Percentiles rank a stretch among this genome's conserved stretches.
Evolutionary conservation across 2,113 vertebrate species (phyloP).

Genomic region (Leptocoma aspasia): DNA sequence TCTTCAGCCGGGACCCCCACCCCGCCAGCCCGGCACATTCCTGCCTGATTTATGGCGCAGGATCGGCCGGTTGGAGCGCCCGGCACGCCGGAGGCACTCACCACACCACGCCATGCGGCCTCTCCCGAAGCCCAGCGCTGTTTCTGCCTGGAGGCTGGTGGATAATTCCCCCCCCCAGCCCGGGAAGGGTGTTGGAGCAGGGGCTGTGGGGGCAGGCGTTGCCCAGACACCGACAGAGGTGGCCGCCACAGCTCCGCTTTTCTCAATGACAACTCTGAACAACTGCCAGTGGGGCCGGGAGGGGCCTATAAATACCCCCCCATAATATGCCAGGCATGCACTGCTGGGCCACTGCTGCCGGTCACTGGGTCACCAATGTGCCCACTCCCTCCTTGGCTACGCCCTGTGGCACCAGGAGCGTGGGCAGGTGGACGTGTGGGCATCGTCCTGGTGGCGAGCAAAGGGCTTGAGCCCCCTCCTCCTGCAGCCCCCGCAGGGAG

Average conservation of each 20-base stretch:
- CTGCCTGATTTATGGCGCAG: conserved; percentile 41
- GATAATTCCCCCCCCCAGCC: not conserved
- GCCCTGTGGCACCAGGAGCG: not conserved
- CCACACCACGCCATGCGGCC: accelerated
- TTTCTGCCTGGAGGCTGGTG: not conserved
- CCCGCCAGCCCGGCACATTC: conserved; percentile 1
- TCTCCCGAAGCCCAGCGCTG: not conserved
- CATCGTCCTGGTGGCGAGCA: accelerated
- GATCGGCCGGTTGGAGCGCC: not conserved
- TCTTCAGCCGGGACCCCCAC: not conserved
- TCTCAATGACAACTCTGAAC: not conserved
- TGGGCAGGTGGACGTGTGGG: not conserved
- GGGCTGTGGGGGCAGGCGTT: not conserved
- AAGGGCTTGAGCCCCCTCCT: not conserved
- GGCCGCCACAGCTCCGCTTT: not conserved
- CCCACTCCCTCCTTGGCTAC: accelerated
- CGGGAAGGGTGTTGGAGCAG: not conserved
- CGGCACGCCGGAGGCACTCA: not conserved
- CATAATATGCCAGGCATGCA: not conserved
- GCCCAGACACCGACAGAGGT: not conserved
- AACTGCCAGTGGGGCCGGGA: not conserved
- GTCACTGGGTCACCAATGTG: not conserved
- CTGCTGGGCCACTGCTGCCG: accelerated
- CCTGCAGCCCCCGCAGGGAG: not conserved
- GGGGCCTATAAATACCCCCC: not conserved